Conservation (phyloP, 2,113 vertebrate species). For the Etheostoma cragini region DNA sequence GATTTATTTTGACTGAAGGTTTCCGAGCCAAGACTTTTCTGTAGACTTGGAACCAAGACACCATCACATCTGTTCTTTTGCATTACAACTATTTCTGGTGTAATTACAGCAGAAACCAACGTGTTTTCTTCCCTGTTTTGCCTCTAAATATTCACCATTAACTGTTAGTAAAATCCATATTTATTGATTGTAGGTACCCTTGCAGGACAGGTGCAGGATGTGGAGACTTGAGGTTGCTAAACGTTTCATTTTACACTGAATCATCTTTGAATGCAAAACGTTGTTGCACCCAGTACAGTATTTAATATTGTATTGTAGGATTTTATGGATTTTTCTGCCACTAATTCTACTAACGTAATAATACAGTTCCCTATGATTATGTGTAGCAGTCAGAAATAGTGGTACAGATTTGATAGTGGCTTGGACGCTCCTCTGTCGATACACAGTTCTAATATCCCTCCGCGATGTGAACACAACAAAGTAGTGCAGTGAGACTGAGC, state of each 20-base stretch:
- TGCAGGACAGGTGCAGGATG: not conserved
- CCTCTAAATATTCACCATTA: not conserved
- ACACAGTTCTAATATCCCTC: not conserved
- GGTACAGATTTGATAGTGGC: not conserved
- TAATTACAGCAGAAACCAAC: not conserved
- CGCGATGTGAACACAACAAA: slow-evolving; percentile 21
- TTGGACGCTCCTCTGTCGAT: not conserved
- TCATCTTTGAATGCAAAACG: not conserved
- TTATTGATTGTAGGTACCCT: not conserved
- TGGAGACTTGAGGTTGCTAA: not conserved
- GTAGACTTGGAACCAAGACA: not conserved
- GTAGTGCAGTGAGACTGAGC: not conserved
- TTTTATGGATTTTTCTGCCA: not conserved
- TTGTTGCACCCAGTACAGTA: not conserved
- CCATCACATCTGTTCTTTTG: slow-evolving; percentile 11
- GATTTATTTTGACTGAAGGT: slow-evolving; percentile 16
- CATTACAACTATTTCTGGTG: not conserved
- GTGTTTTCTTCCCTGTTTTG: not conserved
- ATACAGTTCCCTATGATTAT: not conserved
- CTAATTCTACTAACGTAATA: not conserved
- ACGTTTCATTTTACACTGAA: not conserved
- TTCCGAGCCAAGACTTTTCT: slow-evolving; percentile 28
- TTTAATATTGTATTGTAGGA: not conserved
- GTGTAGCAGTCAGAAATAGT: not conserved
- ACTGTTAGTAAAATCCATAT: not conserved